Evolutionary conservation across 2,888 invertebrate species (phyloP).

Genomic region (Platycheirus albimanus): DNA sequence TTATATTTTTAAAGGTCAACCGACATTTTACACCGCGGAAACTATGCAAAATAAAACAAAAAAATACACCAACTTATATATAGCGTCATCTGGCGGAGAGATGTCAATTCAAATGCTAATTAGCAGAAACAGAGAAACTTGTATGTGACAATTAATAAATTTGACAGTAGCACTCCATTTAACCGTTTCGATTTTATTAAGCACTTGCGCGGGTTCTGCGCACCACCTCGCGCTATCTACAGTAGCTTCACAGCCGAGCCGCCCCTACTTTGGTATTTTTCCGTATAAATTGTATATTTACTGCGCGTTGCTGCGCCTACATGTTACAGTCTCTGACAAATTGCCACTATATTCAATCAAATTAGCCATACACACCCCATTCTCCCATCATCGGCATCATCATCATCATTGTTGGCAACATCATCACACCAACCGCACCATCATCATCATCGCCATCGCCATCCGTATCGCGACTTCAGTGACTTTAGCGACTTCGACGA

Average conservation of each 20-base stretch:
- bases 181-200: conserved; percentile 62
- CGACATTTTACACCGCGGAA: conserved; percentile 3
- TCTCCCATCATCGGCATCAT: conserved; percentile 62
- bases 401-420: conserved; percentile 58
- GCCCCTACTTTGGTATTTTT: background rate
- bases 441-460: conserved; percentile 10
- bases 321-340: conserved; percentile 69
- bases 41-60: background rate
- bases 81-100: conserved; percentile 32
- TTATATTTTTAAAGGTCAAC: conserved; percentile 64
- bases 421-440: conserved; percentile 38
- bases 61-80: conserved; percentile 14
- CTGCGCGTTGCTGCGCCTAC: conserved; percentile 61
- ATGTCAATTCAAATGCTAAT: conserved; percentile 71
- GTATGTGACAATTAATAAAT: conserved; percentile 70
- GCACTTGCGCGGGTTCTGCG: conserved; percentile 23
- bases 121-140: conserved; percentile 40
- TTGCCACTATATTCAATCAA: conserved; percentile 73
- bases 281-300: background rate
- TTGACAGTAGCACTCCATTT: conserved; percentile 73
- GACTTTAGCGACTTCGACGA: conserved; percentile 13
- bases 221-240: background rate
- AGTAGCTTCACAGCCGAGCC: background rate
- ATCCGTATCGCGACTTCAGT: too few species aligned
- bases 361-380: conserved; percentile 73